A percentile compares a stretch with the other conserved stretches of the same genome.
phyloP scores from a whole-genome alignment of 2,797 vertebrate genomes.

The Microhierax caerulescens region DNA sequence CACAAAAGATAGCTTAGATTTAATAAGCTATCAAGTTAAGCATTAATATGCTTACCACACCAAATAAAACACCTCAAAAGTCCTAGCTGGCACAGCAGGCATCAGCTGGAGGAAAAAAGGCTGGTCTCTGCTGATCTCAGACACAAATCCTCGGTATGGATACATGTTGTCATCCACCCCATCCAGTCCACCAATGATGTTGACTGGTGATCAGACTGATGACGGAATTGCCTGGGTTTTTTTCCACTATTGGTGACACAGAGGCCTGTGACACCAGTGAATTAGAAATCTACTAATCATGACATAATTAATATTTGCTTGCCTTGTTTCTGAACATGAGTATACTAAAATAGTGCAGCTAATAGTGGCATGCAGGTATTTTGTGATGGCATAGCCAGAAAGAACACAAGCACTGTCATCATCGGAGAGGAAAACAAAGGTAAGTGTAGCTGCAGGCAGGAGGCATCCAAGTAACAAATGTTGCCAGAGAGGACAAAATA shows the following conservation, averaged over 20 bases:
- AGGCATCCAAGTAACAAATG: neutral
- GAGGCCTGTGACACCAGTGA: neutral
- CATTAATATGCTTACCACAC: neutral
- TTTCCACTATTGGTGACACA: neutral
- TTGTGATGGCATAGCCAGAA: neutral
- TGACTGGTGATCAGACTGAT: neutral
- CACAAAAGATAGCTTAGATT: neutral
- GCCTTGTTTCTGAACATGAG: neutral
- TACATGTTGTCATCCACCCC: neutral
- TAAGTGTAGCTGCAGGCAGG: neutral
- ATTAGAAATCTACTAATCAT: neutral
- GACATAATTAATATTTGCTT: neutral
- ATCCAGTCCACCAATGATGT: neutral
- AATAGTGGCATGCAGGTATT: neutral
- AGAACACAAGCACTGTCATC: neutral
- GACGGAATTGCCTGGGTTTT: fast-evolving
- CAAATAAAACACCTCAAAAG: neutral
- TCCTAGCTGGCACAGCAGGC: neutral
- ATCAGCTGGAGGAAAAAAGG: neutral
- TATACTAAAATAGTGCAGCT: neutral
- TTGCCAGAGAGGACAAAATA: neutral
- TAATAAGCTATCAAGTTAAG: neutral
- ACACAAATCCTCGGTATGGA: neutral
- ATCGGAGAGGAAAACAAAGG: neutral
- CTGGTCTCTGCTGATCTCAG: neutral